Percentiles rank a stretch among this genome's conserved stretches.
These are phyloP conservation scores for Drosophila mercatorum DNA, from an alignment of 2,888 invertebrate genomes.

Conservation along the genomic window DNA sequence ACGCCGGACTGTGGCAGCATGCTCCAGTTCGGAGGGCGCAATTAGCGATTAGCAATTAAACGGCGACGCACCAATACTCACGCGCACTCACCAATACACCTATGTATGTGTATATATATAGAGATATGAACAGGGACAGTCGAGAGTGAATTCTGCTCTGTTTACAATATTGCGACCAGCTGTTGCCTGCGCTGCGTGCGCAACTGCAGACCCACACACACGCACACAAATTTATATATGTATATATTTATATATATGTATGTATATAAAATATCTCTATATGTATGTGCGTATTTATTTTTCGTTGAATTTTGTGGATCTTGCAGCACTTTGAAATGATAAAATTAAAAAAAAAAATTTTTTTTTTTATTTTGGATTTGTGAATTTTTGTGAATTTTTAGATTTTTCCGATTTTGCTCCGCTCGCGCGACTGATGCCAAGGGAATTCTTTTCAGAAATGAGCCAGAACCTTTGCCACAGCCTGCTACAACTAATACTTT, in stretches of 20 bases:
- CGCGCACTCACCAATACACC: background rate
- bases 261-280: too few relatives aligned
- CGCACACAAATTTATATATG: background rate
- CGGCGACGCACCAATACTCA: constrained; percentile 6
- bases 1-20: constrained; percentile 32
- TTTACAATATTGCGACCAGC: constrained; percentile 49
- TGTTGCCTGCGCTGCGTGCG: constrained; percentile 33
- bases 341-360: too few relatives aligned
- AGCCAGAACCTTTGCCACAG: constrained; percentile 8
- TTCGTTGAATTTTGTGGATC: background rate
- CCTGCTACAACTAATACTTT: constrained; percentile 21
- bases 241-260: too few relatives aligned
- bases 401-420: too few relatives aligned
- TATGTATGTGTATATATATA: too few relatives aligned
- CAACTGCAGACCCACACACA: background rate
- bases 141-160: background rate
- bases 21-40: constrained; percentile 19
- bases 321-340: background rate
- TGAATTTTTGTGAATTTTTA: too few relatives aligned
- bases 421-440: too few relatives aligned
- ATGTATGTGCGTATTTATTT: background rate
- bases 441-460: background rate
- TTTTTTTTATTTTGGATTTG: too few relatives aligned
- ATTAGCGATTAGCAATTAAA: constrained; percentile 15
- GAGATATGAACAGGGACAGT: too few relatives aligned